Conservation (phyloP, 2,113 vertebrate species). For the Myrmecobius fasciatus region DNA sequence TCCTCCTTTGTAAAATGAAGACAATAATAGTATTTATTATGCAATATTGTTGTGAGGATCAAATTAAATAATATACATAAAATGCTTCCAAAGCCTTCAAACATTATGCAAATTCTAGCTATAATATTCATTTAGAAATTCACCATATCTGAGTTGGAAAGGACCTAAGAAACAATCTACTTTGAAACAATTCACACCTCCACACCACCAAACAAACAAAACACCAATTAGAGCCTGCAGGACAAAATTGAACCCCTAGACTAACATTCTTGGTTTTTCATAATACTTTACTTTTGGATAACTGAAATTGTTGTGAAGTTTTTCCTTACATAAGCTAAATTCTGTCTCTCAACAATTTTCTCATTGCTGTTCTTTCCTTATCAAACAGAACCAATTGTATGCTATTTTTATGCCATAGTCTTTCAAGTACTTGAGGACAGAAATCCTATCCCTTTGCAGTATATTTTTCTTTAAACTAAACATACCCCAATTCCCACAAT, state of each 20-base stretch:
- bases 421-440: neutral
- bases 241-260: neutral
- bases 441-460: neutral
- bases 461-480: neutral
- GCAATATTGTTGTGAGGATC: neutral
- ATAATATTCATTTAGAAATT: neutral
- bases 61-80: neutral
- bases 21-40: neutral
- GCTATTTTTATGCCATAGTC: neutral
- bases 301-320: neutral
- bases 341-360: neutral
- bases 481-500: neutral
- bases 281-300: neutral
- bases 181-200: too few relatives aligned
- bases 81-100: neutral
- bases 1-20: neutral
- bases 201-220: neutral
- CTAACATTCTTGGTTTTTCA: neutral
- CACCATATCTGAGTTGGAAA: neutral
- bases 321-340: neutral
- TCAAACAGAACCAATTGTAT: neutral
- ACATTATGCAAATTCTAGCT: neutral
- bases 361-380: neutral
- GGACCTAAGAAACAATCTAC: neutral
- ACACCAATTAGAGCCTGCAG: neutral